Evolutionary conservation across 2,888 invertebrate genomes (phyloP), one percentile per base, ranked within the genome.

Genomic region (Leptogaster cylindrica): DNA sequence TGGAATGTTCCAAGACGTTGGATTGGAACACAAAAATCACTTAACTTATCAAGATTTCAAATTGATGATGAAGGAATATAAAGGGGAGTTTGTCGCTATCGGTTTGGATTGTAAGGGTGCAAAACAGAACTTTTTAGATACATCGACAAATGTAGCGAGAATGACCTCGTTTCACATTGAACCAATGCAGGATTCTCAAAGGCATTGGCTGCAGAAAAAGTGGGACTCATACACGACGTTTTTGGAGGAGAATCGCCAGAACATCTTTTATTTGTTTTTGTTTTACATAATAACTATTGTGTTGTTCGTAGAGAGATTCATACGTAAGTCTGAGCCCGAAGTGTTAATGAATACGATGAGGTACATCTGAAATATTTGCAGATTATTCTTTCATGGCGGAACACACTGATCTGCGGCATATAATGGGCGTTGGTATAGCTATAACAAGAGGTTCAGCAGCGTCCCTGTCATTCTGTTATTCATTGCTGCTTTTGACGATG

Each of bases 381-480:
- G 91, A 95, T 83, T 97, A 97, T 78, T 94, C 95, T 0, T 96
- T 96, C 79, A 93, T 97, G 92, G 90, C 95, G 0, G 97, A 97
- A 77, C 96, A 97, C 80, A 90, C 95, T 20, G 97, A 97, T 80
- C 82, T 97, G 73, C 84, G 97, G 1, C 95, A 97, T 76, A 96
- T 97, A 44, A 97, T 97, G 97, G 97, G 97, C 1, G 94, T 95
- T 1, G 96, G 97, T 0, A 97, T 97, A 55, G 96, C 96, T 5
- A 93, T 96, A 73, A 96, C 96, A 0, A 84, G 96, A 78, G 96
- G 96, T 14, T 93, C 96, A 0, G 97, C 97, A 0, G 96, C 95
- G 1, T 92, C 96, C 0, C 79, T 97, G 5, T 96, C 96, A 0
- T 97, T 97, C 81, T 95, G 95, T 81, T 97, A 96, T 82, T 93